phyloP scores from a whole-genome alignment of 2,113 vertebrate species.

The Tretioscincus oriximinensis region DNA sequence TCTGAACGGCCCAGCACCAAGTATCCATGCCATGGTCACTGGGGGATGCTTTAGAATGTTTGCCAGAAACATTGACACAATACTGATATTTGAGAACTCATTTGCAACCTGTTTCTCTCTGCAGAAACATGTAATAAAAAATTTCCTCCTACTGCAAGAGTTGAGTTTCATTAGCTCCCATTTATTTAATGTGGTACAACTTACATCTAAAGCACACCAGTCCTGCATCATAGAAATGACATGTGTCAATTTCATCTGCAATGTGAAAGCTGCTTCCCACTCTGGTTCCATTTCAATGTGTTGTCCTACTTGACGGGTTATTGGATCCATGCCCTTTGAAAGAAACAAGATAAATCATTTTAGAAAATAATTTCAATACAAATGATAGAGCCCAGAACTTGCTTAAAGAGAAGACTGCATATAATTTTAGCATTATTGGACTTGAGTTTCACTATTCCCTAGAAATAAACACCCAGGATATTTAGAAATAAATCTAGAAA shows the following conservation, averaged over 20 bases:
- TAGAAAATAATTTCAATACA: not conserved
- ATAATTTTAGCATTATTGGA: not conserved
- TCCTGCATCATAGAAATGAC: slow-evolving; percentile 98
- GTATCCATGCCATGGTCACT: no score
- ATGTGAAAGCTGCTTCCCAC: slow-evolving; percentile 96
- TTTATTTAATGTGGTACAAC: slow-evolving; percentile 52
- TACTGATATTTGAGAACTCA: not conserved
- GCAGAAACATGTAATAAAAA: not conserved
- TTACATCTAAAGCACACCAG: slow-evolving; percentile 93
- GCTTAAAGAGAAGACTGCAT: not conserved
- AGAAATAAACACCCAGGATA: not conserved
- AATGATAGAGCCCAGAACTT: not conserved
- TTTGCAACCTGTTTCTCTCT: not conserved
- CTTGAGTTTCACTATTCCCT: not conserved
- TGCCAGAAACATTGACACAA: not conserved
- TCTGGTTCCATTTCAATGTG: slow-evolving; percentile 99
- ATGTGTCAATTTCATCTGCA: slow-evolving; percentile 96
- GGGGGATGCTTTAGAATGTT: no score
- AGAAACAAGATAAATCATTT: not conserved
- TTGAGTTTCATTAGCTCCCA: not conserved
- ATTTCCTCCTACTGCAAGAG: no score
- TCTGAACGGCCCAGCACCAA: no score
- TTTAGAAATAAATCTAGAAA: not conserved
- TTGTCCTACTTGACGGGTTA: slow-evolving; percentile 94
- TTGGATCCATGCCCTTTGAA: slow-evolving; percentile 95